phyloP scores from a whole-genome alignment of 2,888 invertebrate species.

The Andrena chrysosceles region DNA sequence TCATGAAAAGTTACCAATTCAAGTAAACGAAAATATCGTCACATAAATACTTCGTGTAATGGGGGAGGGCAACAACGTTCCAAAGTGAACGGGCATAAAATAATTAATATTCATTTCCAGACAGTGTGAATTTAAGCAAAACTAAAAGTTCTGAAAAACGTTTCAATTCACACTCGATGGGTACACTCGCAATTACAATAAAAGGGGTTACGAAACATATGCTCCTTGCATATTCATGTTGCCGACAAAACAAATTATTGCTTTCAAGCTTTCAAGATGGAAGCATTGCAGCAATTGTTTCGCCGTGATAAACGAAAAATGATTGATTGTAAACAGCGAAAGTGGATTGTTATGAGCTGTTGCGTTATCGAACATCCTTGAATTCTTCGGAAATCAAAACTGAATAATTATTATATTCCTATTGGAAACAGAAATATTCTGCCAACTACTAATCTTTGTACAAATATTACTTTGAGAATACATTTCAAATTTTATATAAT shows the following conservation, averaged over 20 bases:
- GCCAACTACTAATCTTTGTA: no score
- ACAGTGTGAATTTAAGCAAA: neutral
- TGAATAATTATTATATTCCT: no score
- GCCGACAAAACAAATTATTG: neutral
- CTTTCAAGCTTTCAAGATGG: neutral
- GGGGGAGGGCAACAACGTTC: no score
- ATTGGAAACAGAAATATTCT: no score
- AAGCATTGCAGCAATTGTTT: neutral
- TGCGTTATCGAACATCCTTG: no score
- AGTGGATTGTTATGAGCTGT: no score
- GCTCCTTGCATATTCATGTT: neutral
- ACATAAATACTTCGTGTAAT: no score
- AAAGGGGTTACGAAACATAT: neutral
- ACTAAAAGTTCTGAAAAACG: neutral
- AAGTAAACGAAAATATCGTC: neutral
- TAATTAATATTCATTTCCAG: conserved; percentile 7
- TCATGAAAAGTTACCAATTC: neutral
- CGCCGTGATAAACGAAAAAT: neutral
- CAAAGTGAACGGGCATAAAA: neutral
- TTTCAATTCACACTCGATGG: neutral
- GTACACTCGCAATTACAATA: neutral
- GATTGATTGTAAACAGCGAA: no score
- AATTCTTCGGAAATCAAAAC: no score
- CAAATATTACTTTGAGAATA: no score
- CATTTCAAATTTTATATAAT: no score